Percentiles rank a stretch among this genome's conserved stretches.
Evolutionary conservation across 2,888 invertebrate genomes (phyloP).

Genomic region (Calephelis perditalis): DNA sequence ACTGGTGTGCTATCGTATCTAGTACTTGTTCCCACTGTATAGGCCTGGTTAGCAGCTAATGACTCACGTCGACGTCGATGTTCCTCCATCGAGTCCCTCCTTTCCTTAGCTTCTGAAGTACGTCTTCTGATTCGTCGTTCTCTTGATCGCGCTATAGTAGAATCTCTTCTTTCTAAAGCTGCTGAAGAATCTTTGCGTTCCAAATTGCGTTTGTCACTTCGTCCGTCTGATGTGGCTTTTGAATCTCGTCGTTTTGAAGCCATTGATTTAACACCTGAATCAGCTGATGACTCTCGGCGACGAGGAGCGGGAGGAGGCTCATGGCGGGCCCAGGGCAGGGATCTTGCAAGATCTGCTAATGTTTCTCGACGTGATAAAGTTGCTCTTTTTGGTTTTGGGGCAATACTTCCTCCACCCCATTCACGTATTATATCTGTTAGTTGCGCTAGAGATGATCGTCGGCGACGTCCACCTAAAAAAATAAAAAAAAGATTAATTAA

Average conservation of each 20-base stretch:
- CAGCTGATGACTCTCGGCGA: conserved; percentile 92
- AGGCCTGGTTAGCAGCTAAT: conserved; percentile 76
- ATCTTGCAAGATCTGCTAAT: conserved; percentile 91
- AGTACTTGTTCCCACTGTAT: conserved; percentile 81
- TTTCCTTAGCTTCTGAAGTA: conserved; percentile 80
- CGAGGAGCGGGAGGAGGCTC: conserved; percentile 79
- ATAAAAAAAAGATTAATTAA: neutral
- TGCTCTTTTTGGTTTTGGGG: conserved; percentile 76
- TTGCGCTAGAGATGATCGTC: conserved; percentile 91
- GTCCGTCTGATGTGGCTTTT: conserved; percentile 81
- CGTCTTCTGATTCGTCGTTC: conserved; percentile 73
- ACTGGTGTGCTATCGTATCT: conserved; percentile 61
- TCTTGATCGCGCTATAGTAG: conserved; percentile 68
- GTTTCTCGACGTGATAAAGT: conserved; percentile 91
- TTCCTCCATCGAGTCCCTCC: conserved; percentile 83
- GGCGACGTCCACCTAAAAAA: conserved; percentile 77
- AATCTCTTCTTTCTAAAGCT: conserved; percentile 79
- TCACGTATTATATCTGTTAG: conserved; percentile 92
- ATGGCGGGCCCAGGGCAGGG: conserved; percentile 87
- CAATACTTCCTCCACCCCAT: conserved; percentile 84
- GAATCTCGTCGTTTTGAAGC: conserved; percentile 86
- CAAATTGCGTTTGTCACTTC: conserved; percentile 85
- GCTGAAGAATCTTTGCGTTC: conserved; percentile 82
- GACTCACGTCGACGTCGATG: conserved; percentile 85
- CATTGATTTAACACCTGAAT: conserved; percentile 89